Conservation (phyloP, 2,888 invertebrate species). For the Erebia ligea region DNA sequence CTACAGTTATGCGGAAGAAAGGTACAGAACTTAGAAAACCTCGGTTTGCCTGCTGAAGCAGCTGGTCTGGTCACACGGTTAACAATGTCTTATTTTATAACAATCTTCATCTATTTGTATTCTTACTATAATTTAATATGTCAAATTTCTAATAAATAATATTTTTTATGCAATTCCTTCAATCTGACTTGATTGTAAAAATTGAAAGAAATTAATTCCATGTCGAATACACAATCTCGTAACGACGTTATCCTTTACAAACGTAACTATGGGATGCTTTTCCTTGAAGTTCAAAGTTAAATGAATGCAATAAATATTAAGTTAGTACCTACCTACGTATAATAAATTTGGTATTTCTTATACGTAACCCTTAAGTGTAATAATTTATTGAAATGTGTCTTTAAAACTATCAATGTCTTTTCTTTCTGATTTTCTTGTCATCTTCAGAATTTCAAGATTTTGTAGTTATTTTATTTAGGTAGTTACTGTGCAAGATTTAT, state of each 20-base stretch:
- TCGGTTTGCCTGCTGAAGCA: not conserved
- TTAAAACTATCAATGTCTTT: constrained; percentile 14
- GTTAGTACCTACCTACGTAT: too few relatives aligned
- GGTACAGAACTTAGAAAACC: constrained; percentile 10
- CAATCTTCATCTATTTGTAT: not conserved
- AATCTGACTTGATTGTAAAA: too few relatives aligned
- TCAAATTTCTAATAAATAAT: too few relatives aligned
- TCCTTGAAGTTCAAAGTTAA: constrained; percentile 35
- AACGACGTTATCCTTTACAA: constrained; percentile 26
- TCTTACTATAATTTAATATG: too few relatives aligned
- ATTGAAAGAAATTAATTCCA: too few relatives aligned
- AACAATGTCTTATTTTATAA: not conserved
- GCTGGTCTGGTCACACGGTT: too few relatives aligned
- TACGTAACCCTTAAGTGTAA: not conserved
- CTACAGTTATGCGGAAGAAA: constrained; percentile 46
- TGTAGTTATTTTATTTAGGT: not conserved
- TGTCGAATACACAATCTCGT: not conserved
- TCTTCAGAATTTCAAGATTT: not conserved
- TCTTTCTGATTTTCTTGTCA: not conserved
- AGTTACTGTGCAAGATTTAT: not conserved
- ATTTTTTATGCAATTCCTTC: too few relatives aligned
- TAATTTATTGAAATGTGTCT: not conserved
- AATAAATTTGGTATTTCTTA: constrained; percentile 7
- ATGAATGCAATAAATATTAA: constrained; percentile 15
- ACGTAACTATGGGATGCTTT: constrained; percentile 28